Conservation (phyloP, 2,113 vertebrate species). For the Corythaixoides concolor region DNA sequence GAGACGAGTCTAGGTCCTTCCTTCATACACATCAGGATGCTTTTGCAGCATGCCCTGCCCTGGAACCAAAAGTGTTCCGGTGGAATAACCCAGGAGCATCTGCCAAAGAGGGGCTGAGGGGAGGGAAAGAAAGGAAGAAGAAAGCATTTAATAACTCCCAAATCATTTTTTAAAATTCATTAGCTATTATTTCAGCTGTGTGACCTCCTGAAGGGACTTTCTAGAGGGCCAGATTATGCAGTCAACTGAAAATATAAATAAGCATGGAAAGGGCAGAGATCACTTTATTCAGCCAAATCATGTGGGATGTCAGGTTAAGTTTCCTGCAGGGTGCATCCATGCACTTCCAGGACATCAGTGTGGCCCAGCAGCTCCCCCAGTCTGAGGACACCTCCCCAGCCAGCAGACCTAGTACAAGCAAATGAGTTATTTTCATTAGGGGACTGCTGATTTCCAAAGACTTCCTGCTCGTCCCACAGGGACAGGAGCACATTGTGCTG, state of each 20-base stretch:
- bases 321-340: not conserved
- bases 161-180: slow-evolving; percentile 44
- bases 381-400: not conserved
- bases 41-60: not conserved
- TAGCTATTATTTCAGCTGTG: slow-evolving; percentile 68
- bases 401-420: not conserved
- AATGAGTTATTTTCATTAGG: not conserved
- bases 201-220: slow-evolving; percentile 62
- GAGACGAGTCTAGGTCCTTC: not conserved
- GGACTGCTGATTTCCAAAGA: not conserved
- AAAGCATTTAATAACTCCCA: slow-evolving; percentile 23
- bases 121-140: not conserved
- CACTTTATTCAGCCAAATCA: not conserved
- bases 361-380: not conserved
- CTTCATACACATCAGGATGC: not conserved
- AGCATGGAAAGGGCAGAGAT: slow-evolving; percentile 37
- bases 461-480: not conserved
- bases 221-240: slow-evolving; percentile 40
- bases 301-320: slow-evolving; percentile 24
- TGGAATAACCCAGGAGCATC: not conserved
- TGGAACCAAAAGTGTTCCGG: not conserved
- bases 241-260: slow-evolving; percentile 47
- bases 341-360: not conserved
- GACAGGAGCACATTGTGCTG: not conserved
- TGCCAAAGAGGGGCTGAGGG: not conserved